Evolutionary conservation across 2,888 invertebrate species (phyloP), one percentile per base, ranked within the genome.

Genomic region (Hyppa rectilinea): DNA sequence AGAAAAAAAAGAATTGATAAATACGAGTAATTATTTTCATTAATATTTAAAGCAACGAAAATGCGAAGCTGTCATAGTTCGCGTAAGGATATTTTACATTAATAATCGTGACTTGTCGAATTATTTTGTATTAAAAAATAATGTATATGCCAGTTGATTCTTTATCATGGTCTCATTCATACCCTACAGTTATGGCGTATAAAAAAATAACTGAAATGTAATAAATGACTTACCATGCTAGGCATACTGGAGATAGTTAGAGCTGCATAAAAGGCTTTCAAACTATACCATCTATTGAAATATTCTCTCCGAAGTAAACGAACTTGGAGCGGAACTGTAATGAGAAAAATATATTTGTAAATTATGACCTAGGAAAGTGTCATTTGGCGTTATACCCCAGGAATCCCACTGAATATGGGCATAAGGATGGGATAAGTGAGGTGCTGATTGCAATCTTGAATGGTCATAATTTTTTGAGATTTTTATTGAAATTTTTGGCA

Each of bases 281-380:
- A 91, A 69, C 97, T 96, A 88, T 97, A 97, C 97, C 97, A 97
- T 31, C 97, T 93, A 85, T 97, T 97, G 90, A 97, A 97, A 87
- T 97, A 97, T 88, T 97, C 97, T 36, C 97, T 91, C 36, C 96
- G 95, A 66, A 97, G 88, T 82, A 97, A 84, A 75, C 96, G 94
- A 2, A 97, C 94, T 90, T 97, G 97, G 53, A 93, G 88, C 0
- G 97, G 97, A 95, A 97, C 97, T 97, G 91, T 26, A 87, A 87
- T 65, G 75, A 62, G 65, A 73, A 74, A 38, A 75, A 26, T n/a
- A 47, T 12, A 31, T 14, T 12, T 2, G 6, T 34, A 47, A 45
- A 23, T 43, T 31, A 55, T 50, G 14, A 26, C 9, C 20, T 9
- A 14, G 5, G 4, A 38, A 61, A 61, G 6, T n/a, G 1, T 23